Conservation (phyloP, 1,140 invertebrate genomes). For the Neuroterus valhalla region DNA sequence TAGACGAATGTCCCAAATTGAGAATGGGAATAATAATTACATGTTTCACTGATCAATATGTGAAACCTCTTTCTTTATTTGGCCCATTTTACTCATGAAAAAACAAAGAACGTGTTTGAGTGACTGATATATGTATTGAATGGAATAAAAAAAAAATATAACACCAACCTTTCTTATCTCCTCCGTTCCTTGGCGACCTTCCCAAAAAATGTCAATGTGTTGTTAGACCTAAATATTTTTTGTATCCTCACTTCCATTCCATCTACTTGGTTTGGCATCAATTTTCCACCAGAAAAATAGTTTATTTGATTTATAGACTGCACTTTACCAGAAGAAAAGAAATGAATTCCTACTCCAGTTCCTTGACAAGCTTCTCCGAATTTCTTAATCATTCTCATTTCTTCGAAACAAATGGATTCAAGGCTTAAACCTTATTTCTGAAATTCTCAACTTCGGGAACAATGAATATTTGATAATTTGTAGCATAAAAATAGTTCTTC, state of each 20-base stretch:
- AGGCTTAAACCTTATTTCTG: no score
- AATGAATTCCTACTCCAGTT: background rate
- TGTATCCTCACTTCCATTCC: background rate
- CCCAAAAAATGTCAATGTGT: background rate
- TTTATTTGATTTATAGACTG: constrained; percentile 4
- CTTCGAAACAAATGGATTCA: no score
- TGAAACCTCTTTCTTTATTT: no score
- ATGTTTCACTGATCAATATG: no score
- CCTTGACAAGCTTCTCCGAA: no score
- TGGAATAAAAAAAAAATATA: background rate
- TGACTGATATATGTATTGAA: background rate
- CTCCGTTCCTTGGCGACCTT: background rate
- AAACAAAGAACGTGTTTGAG: background rate
- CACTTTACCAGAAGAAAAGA: background rate
- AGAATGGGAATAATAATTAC: no score
- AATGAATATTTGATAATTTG: no score
- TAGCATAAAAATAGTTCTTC: no score
- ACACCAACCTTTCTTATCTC: background rate
- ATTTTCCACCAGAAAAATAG: constrained; percentile 6
- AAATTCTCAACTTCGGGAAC: no score
- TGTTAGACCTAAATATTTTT: constrained; percentile 24
- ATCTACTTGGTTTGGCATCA: constrained; percentile 8
- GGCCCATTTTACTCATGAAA: no score
- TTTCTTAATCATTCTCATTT: no score
- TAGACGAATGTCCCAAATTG: no score